Percentiles rank a stretch among this genome's conserved stretches.
Evolutionary conservation across 2,797 vertebrate genomes (phyloP).

Genomic region (Galagoides demidoff): DNA sequence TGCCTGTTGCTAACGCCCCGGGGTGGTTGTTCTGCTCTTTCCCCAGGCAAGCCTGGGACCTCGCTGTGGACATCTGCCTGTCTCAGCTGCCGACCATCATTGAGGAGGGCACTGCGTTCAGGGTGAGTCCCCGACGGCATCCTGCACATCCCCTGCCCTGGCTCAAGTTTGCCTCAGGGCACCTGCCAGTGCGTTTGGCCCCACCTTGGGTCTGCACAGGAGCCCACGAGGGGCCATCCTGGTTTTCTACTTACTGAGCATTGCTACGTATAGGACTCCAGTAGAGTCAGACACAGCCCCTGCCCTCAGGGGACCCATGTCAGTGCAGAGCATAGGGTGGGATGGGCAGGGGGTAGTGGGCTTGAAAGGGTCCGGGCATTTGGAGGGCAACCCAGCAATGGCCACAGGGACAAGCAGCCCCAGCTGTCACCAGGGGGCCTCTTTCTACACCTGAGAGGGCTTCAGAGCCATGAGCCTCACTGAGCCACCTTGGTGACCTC

Average conservation of each 20-base stretch:
- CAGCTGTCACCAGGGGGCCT: neutral
- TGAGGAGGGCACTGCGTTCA: conserved; percentile 97
- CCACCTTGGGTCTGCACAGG: neutral
- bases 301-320: neutral
- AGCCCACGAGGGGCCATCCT: too few species aligned
- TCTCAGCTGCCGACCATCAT: conserved; percentile 99
- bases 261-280: neutral
- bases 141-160: fast-evolving
- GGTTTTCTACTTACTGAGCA: neutral
- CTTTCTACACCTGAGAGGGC: neutral
- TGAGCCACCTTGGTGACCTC: neutral
- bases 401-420: neutral
- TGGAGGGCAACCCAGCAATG: neutral
- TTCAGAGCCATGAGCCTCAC: neutral
- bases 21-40: neutral
- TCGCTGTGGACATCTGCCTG: conserved; percentile 98
- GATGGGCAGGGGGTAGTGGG: neutral
- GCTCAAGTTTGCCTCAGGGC: neutral
- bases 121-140: conserved; percentile 88
- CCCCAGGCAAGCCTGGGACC: conserved; percentile 98
- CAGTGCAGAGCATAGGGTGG: neutral
- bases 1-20: fast-evolving
- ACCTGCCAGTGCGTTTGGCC: fast-evolving
- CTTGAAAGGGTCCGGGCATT: too few species aligned
- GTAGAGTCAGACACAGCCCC: neutral